Conservation (phyloP, 2,888 invertebrate genomes). For the Lithophane socia region DNA sequence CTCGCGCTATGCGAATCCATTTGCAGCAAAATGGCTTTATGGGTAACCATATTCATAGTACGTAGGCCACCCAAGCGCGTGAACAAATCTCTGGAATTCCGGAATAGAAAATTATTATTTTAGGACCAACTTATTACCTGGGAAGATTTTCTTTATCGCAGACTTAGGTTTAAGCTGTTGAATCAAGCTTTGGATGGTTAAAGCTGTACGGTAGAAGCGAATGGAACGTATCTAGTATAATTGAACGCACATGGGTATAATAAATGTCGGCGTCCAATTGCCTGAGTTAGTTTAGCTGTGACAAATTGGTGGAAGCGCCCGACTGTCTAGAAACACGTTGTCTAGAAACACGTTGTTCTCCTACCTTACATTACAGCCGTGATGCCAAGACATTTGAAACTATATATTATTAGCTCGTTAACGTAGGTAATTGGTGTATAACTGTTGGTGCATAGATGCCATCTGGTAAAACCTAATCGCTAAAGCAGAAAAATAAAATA, state of each 20-base stretch:
- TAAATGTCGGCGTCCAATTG: conserved; percentile 26
- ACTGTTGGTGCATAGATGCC: not conserved
- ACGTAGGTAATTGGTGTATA: conserved; percentile 8
- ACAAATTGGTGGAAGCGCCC: conserved; percentile 51
- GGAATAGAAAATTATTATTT: conserved; percentile 41
- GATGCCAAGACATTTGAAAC: conserved; percentile 18
- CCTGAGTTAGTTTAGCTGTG: conserved; percentile 26
- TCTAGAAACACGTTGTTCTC: conserved; percentile 14
- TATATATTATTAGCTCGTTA: conserved; percentile 5
- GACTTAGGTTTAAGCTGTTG: not conserved
- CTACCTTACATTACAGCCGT: conserved; percentile 6
- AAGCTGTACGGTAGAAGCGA: conserved; percentile 1
- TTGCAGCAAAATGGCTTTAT: conserved; percentile 26
- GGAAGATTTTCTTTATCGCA: conserved; percentile 1
- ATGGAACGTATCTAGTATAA: conserved; percentile 27
- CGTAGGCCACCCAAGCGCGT: conserved; percentile 34
- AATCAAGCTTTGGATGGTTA: conserved; percentile 10
- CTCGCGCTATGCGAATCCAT: conserved; percentile 23
- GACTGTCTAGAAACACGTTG: conserved; percentile 39
- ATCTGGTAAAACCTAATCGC: not conserved
- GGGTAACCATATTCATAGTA: conserved; percentile 15
- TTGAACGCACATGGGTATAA: conserved; percentile 24
- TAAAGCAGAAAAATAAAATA: conserved; percentile 28
- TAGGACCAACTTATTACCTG: conserved; percentile 17
- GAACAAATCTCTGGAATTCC: conserved; percentile 12